Evolutionary conservation across 2,113 vertebrate species (phyloP).

Genomic region (Heterochromis multidens): DNA sequence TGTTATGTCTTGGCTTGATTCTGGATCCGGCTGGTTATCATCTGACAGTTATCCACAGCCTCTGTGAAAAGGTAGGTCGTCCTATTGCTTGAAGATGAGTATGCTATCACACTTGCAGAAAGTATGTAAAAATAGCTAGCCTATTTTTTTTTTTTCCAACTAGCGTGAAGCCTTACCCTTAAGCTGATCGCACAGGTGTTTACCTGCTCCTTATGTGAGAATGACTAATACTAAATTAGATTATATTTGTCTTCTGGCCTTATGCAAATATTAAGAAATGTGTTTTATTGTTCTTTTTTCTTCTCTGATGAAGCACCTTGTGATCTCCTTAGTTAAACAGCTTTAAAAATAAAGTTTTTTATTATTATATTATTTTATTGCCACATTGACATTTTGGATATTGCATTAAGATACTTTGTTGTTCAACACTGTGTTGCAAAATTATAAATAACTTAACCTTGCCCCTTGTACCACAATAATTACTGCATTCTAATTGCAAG

Average conservation of each 20-base stretch:
- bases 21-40: not conserved
- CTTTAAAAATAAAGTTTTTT: rapidly evolving
- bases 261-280: not conserved
- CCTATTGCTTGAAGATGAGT: not conserved
- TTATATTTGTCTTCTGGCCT: not conserved
- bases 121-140: not conserved
- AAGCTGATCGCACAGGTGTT: not conserved
- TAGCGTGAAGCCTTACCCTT: not conserved
- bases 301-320: not conserved
- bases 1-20: not conserved
- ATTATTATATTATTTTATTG: not conserved
- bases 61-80: not conserved
- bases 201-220: not conserved
- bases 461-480: not conserved
- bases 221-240: not conserved
- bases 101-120: not conserved
- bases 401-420: not conserved
- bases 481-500: not conserved
- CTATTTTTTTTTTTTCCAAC: too few species aligned
- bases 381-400: not conserved
- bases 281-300: not conserved
- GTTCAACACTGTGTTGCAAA: not conserved
- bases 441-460: not conserved
- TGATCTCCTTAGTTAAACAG: not conserved
- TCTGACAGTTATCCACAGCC: not conserved